A percentile compares a stretch with the other conserved stretches of the same genome.
Conservation (phyloP, 2,113 vertebrate genomes). For the Callopanchax toddi region DNA sequence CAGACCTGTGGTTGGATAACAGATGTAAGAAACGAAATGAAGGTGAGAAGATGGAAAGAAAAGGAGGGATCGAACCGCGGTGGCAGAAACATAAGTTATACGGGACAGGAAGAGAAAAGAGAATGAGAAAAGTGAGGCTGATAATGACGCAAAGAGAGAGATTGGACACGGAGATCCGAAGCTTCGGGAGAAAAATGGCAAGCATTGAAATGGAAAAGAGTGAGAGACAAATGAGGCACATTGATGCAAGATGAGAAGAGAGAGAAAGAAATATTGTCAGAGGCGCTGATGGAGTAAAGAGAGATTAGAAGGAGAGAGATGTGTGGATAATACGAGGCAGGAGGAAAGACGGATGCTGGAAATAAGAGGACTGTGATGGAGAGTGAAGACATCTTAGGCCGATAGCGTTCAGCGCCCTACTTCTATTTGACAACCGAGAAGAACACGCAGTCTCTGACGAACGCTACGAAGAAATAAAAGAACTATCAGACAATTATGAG, state of each 20-base stretch:
- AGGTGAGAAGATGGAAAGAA: conserved; percentile 19
- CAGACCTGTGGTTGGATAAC: conserved; percentile 21
- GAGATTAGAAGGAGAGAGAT: conserved; percentile 56
- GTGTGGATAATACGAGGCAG: conserved; percentile 50
- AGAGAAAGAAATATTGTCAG: conserved; percentile 36
- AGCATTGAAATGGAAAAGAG: conserved; percentile 30
- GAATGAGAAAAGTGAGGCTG: conserved; percentile 11
- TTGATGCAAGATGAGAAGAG: conserved; percentile 22
- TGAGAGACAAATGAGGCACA: conserved; percentile 34
- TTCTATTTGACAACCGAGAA: conserved; percentile 38
- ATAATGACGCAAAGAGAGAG: conserved; percentile 45
- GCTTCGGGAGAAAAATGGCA: conserved; percentile 35
- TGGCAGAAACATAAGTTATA: conserved; percentile 53
- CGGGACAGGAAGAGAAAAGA: conserved; percentile 38
- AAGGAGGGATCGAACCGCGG: conserved; percentile 33
- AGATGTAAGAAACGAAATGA: conserved; percentile 10
- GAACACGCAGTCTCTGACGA: conserved; percentile 11
- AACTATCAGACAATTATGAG: neutral
- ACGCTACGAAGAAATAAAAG: conserved; percentile 8
- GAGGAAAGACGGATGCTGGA: conserved; percentile 53
- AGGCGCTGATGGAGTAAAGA: conserved; percentile 56
- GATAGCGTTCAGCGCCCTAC: conserved; percentile 48
- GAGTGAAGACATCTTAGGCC: conserved; percentile 36
- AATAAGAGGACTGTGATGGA: conserved; percentile 50
- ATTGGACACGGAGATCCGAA: conserved; percentile 48